These are phyloP conservation scores for Cenopis cana DNA, from an alignment of 2,888 invertebrate species.

Conservation along the genomic window DNA sequence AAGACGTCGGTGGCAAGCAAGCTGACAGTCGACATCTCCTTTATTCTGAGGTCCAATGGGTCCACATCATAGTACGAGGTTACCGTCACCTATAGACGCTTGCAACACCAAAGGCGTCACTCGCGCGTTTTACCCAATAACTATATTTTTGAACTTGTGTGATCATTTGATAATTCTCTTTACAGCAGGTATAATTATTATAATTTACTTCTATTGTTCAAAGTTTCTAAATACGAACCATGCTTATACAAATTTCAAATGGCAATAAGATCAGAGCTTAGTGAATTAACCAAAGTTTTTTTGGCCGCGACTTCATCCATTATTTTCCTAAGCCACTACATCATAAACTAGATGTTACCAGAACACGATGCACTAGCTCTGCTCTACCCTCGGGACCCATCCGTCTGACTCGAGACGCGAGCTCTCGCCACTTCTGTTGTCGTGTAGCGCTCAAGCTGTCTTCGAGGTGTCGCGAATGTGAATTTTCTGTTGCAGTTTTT, in stretches of 20 bases:
- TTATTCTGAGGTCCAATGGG: too few relatives aligned
- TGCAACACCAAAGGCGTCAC: too few relatives aligned
- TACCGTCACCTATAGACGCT: too few relatives aligned
- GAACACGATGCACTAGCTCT: slow-evolving; percentile 8
- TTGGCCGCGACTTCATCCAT: background rate
- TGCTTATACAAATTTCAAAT: too few relatives aligned
- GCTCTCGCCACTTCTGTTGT: slow-evolving; percentile 19
- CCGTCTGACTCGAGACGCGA: slow-evolving; percentile 26
- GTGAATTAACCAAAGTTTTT: background rate
- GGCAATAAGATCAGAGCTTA: too few relatives aligned
- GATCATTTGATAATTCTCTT: background rate
- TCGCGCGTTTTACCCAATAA: too few relatives aligned
- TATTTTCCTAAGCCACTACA: slow-evolving; percentile 4
- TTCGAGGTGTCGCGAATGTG: background rate
- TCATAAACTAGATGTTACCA: slow-evolving; percentile 4
- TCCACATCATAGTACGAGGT: too few relatives aligned
- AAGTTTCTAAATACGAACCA: too few relatives aligned
- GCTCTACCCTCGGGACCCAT: slow-evolving; percentile 39
- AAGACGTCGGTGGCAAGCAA: too few relatives aligned
- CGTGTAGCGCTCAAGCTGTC: slow-evolving; percentile 30
- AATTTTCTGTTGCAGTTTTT: slow-evolving; percentile 3
- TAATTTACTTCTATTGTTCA: too few relatives aligned
- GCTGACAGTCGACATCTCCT: too few relatives aligned
- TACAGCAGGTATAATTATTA: background rate
- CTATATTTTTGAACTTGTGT: too few relatives aligned